Evolutionary conservation across 2,113 vertebrate species (phyloP), one percentile per base, ranked within the genome.

Genomic region (Dissostichus mawsoni): DNA sequence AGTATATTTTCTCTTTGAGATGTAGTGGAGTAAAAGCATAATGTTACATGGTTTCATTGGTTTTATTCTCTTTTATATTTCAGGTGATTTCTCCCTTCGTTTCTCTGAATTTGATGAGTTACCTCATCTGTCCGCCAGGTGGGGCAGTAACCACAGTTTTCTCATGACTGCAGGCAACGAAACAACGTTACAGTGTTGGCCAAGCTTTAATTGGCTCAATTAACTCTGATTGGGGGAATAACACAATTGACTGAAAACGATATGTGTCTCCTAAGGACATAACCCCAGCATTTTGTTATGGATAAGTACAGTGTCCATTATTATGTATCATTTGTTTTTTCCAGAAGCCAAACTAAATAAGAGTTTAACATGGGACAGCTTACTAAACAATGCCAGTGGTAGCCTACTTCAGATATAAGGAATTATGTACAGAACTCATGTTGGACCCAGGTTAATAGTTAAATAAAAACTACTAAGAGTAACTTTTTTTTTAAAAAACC

Each of bases 41-140:
- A 41, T 41, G 5, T 12, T 6, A 29, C 14, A 50, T 66, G 14
- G 51, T 64, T 64, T 1, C 13, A 23, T 23, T 48, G 8, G 20
- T 64, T 29, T 29, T 25, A 23, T 16, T 53, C 25, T 68, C 10
- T 68, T 18, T 11, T 18, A 18, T 25, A 33, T 71, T 17, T 72
- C 8, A 36, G 14, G 29, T n/a, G 41, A n/a, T 64, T 44, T 53
- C 58, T 8, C n/a, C 29, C 18, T 13, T 3, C 3, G 8, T 10
- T 4, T 65, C 3, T 16, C 25, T 59, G 10, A 3, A 58, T 55
- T 1, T 51, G n/a, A 17, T 29, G 12, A 33, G 18, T 57, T 74
- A n/a, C 69, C 11, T 2, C 10, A 45, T 25, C 2, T 76, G 6
- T 2, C 85, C 92, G 33, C 86, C 82, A 92, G 88, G 76, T 78